Conservation (phyloP, 2,113 vertebrate species). For the Erythrolamprus reginae region DNA sequence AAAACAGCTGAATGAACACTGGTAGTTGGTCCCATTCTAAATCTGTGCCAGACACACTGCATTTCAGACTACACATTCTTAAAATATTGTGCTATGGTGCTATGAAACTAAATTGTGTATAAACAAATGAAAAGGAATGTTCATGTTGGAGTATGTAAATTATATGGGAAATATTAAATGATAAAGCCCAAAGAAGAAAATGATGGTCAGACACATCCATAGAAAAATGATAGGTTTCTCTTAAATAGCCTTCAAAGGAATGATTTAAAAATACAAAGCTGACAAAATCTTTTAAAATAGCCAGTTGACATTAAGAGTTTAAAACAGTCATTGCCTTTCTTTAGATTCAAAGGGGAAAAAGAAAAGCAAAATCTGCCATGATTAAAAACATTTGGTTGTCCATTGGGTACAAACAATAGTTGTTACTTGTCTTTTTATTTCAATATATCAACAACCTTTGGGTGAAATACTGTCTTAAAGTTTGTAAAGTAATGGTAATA, state of each 20-base stretch:
- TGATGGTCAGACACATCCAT: neutral
- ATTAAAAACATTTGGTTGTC: slow-evolving; percentile 40
- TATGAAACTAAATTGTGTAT: neutral
- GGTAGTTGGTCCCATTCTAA: slow-evolving; percentile 4
- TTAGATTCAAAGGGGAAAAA: slow-evolving; percentile 17
- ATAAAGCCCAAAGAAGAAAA: slow-evolving; percentile 24
- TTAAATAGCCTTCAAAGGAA: slow-evolving; percentile 13
- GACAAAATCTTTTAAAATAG: slow-evolving; percentile 45
- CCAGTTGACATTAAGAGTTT: slow-evolving; percentile 23
- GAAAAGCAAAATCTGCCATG: slow-evolving; percentile 24
- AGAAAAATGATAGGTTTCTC: slow-evolving; percentile 6
- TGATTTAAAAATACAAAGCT: slow-evolving; percentile 38
- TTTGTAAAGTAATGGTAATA: neutral
- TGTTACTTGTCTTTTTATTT: neutral
- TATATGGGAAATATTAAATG: slow-evolving; percentile 3
- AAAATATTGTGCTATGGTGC: neutral
- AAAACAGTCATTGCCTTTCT: slow-evolving; percentile 51
- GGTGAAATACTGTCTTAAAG: slow-evolving; percentile 3
- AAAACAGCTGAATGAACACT: slow-evolving; percentile 16
- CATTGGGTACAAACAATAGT: neutral
- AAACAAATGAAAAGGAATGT: neutral
- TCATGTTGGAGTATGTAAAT: neutral
- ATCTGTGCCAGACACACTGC: neutral
- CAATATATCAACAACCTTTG: neutral
- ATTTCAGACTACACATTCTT: neutral